phyloP scores from a whole-genome alignment of 2,113 vertebrate genomes.

The Microtus oregoni region DNA sequence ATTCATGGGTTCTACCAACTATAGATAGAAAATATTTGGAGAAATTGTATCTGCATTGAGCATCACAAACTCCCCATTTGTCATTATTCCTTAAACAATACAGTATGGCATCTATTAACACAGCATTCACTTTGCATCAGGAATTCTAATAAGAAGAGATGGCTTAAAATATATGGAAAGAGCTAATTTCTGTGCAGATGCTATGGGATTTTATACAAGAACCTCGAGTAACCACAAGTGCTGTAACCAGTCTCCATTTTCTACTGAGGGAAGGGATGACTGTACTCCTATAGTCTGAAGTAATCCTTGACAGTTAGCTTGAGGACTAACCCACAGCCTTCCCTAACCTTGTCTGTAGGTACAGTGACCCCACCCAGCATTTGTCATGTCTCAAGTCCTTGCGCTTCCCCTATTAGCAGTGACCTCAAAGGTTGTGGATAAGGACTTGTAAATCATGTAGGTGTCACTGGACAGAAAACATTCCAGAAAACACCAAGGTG shows the following conservation, averaged over 20 bases:
- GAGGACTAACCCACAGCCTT: background rate
- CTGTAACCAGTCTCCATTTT: background rate
- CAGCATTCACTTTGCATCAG: background rate
- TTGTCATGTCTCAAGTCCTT: background rate
- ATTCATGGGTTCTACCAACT: background rate
- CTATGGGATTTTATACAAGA: background rate
- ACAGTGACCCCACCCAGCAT: background rate
- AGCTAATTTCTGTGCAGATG: background rate
- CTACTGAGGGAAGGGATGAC: background rate
- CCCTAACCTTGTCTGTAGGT: background rate
- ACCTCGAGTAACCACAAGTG: background rate
- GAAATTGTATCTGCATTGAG: background rate
- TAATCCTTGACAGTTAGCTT: background rate
- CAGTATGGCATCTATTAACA: background rate
- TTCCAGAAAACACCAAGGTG: slow-evolving; percentile 74
- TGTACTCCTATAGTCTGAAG: background rate
- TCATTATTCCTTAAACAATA: background rate
- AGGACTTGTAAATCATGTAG: slow-evolving; percentile 83
- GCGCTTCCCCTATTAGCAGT: background rate
- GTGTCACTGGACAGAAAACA: slow-evolving; percentile 55
- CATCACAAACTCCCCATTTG: background rate
- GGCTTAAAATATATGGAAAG: background rate
- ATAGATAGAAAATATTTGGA: background rate
- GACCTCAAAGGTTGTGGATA: slow-evolving; percentile 83
- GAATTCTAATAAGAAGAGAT: background rate